A percentile compares a stretch with the other conserved stretches of the same genome.
Conservation (phyloP, 1,140 invertebrate species). For the Oncopodura yosiiana region DNA sequence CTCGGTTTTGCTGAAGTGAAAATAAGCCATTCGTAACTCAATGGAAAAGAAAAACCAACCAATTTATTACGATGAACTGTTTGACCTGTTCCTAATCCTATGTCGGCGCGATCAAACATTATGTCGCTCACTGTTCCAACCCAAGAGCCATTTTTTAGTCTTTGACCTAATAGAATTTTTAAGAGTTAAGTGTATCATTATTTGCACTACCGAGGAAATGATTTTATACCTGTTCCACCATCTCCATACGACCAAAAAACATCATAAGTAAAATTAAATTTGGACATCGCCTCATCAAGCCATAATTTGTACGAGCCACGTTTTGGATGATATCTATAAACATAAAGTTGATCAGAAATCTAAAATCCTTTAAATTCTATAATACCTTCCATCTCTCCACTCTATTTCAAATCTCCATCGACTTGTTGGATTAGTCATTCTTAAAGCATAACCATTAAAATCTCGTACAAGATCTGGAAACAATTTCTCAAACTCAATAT, state of each 20-base stretch:
- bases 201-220: too few relatives aligned
- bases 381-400: constrained; percentile 4
- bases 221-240: constrained; percentile 27
- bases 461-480: constrained; percentile 7
- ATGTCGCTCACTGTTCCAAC: constrained; percentile 20
- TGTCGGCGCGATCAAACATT: constrained; percentile 10
- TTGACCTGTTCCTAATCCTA: constrained; percentile 9
- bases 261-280: constrained; percentile 23
- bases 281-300: background rate
- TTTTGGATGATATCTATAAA: constrained; percentile 1
- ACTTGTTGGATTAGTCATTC: constrained; percentile 11
- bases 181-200: too few relatives aligned
- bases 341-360: too few relatives aligned
- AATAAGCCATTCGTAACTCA: constrained; percentile 24
- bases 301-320: constrained; percentile 10
- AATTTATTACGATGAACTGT: constrained; percentile 9
- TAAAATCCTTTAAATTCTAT: too few relatives aligned
- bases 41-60: constrained; percentile 21
- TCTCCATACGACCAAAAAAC: constrained; percentile 22
- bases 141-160: constrained; percentile 20
- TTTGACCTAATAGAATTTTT: too few relatives aligned
- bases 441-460: constrained; percentile 19
- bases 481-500: background rate
- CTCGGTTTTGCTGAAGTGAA: constrained; percentile 21
- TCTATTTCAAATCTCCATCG: constrained; percentile 17